Evolutionary conservation across 2,888 invertebrate genomes (phyloP), one percentile per base, ranked within the genome.

Genomic region (Rotaria magnacalcarata): DNA sequence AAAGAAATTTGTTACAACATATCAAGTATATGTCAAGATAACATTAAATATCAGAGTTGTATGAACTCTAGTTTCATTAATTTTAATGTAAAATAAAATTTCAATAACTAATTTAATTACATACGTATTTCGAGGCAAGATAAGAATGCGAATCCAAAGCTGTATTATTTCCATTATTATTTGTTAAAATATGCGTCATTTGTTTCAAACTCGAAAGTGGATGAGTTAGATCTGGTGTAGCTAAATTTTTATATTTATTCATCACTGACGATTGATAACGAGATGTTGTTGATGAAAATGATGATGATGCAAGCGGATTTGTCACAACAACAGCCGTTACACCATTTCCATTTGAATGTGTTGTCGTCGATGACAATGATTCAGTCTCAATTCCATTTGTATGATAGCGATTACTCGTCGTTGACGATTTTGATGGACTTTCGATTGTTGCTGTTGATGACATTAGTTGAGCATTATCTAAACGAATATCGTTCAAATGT

Each of bases 181-280:
- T 80, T 80, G 80, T 80, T 8, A 80, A 24, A 47, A 47, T n/a
- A 80, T 80, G 43, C 24, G 47, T 47, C 47, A 80, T 80, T 47
- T 43, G 47, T 80, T 80, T 80, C 0, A 80, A 11, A 47, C 80
- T 47, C 19, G 43, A 47, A 14, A 47, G 21, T 80, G 80, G 43
- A 47, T 43, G 47, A 11, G 80, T 80, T 80, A 47, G n/a, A 34
- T 67, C 67, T 43, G 80, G 43, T n/a, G 80, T 47, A 41, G 80
- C 47, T 80, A 80, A 80, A 47, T 80, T 80, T 80, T 80, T 80
- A 47, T 80, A 80, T 80, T 80, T 80, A 47, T 80, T 80, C 47
- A 80, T 80, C 24, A 80, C 80, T 10, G 80, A 80, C 11, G 80
- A 80, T 47, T 80, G 43, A 80, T 80, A 80, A 47, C 80, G 80